Conservation (phyloP, 1,140 invertebrate genomes). For the Melitaea cinxia region DNA sequence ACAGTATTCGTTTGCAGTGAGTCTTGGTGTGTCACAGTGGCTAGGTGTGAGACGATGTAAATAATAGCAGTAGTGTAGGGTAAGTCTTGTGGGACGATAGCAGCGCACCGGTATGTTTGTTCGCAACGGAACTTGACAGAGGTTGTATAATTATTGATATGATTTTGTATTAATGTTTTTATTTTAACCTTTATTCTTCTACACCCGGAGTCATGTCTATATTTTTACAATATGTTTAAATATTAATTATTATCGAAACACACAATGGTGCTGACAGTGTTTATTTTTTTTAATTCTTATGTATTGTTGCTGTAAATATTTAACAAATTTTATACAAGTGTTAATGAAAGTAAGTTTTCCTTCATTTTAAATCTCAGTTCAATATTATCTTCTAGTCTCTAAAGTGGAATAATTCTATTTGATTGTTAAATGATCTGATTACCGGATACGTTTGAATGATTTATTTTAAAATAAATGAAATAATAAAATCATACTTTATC, state of each 20-base stretch:
- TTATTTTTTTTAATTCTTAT: conserved; percentile 13
- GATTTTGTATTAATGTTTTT: conserved; percentile 15
- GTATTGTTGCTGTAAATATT: conserved; percentile 50
- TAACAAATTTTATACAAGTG: conserved; percentile 40
- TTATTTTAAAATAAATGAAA: conserved; percentile 72
- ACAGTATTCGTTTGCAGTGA: conserved; percentile 58
- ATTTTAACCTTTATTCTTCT: conserved; percentile 13
- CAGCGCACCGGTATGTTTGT: conserved; percentile 1
- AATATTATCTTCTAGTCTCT: conserved; percentile 74
- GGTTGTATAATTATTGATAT: conserved; percentile 16
- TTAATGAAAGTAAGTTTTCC: conserved; percentile 37
- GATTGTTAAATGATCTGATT: conserved; percentile 65
- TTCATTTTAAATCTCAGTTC: conserved; percentile 58
- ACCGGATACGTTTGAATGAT: conserved; percentile 65
- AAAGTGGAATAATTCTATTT: conserved; percentile 66
- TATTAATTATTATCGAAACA: conserved; percentile 3
- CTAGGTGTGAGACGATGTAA: conserved; percentile 26
- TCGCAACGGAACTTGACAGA: conserved; percentile 20
- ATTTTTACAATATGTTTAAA: background rate
- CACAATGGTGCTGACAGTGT: conserved; percentile 25
- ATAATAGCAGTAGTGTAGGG: conserved; percentile 22
- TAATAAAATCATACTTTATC: conserved; percentile 37
- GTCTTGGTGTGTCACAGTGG: conserved; percentile 30
- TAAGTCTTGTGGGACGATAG: conserved; percentile 24
- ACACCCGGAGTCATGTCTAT: background rate